phyloP scores from a whole-genome alignment of 2,113 vertebrate species.

The Ardeotis arabs region DNA sequence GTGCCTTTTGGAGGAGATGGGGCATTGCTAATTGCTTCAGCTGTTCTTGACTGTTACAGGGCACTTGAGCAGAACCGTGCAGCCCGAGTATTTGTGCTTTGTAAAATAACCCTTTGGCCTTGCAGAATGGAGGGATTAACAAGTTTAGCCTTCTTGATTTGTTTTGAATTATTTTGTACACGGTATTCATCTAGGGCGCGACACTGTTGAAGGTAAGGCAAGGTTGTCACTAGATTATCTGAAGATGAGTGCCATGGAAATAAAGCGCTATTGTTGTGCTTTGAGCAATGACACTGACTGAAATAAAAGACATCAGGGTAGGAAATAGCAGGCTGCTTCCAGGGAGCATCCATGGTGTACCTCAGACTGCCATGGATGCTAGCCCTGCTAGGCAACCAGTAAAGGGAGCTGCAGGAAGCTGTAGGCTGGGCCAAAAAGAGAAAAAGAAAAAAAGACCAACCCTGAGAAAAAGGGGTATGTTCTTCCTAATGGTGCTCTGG shows the following conservation, averaged over 20 bases:
- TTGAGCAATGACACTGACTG: background rate
- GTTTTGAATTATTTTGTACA: background rate
- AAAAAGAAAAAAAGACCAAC: background rate
- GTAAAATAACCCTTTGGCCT: background rate
- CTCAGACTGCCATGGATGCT: slow-evolving; percentile 72
- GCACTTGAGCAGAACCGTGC: background rate
- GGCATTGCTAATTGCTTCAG: slow-evolving; percentile 41
- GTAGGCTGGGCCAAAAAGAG: background rate
- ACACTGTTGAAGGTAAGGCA: background rate
- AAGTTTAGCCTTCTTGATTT: slow-evolving; percentile 18
- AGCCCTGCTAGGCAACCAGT: slow-evolving; percentile 78
- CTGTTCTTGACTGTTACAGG: background rate
- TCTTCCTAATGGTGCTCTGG: background rate
- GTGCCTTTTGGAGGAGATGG: slow-evolving; percentile 7
- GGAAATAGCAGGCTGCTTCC: slow-evolving; percentile 36
- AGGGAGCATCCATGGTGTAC: slow-evolving; percentile 59
- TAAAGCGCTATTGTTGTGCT: background rate
- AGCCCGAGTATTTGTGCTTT: background rate
- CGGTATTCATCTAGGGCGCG: background rate
- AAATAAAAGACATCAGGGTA: slow-evolving; percentile 38
- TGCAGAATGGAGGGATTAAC: slow-evolving; percentile 13
- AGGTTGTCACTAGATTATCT: background rate
- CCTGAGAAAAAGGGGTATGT: background rate
- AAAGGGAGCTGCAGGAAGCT: slow-evolving; percentile 49
- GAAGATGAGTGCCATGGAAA: background rate